Evolutionary conservation across 2,113 vertebrate genomes (phyloP).

Genomic region (Microtus ochrogaster): DNA sequence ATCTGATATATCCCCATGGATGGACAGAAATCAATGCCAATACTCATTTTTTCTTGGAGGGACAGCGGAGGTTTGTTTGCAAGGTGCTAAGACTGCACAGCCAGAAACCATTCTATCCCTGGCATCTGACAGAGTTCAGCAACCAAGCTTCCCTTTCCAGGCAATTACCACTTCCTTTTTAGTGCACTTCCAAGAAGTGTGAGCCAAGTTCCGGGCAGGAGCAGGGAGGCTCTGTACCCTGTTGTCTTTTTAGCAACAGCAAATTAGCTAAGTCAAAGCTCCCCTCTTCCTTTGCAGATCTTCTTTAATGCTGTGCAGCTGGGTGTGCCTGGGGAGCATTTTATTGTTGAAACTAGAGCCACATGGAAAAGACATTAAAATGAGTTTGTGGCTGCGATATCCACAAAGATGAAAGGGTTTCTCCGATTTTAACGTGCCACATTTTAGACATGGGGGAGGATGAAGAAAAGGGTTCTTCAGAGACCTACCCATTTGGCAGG

Average conservation of each 20-base stretch:
- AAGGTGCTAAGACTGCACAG: background rate
- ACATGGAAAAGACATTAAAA: constrained; percentile 84
- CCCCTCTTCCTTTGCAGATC: constrained; percentile 58
- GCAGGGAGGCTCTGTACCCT: constrained; percentile 39
- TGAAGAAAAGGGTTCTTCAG: background rate
- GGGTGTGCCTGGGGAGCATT: constrained; percentile 76
- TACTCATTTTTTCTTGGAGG: background rate
- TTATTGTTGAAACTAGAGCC: constrained; percentile 81
- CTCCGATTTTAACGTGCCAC: constrained; percentile 64
- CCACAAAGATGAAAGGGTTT: constrained; percentile 80
- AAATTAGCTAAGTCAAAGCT: constrained; percentile 40
- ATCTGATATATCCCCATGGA: constrained; percentile 22
- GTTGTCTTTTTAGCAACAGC: constrained; percentile 29
- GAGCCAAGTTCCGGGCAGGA: background rate
- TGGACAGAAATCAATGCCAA: background rate
- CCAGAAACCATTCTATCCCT: background rate
- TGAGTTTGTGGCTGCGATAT: constrained; percentile 74
- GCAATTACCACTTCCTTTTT: constrained; percentile 16
- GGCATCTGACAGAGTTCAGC: background rate
- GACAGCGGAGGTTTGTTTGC: background rate
- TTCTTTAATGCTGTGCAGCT: constrained; percentile 70
- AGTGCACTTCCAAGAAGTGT: background rate
- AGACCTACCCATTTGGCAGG: background rate
- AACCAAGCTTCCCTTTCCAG: background rate
- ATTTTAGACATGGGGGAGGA: background rate